phyloP scores from a whole-genome alignment of 2,888 invertebrate genomes.

The Caenorhabditis drosophilae region DNA sequence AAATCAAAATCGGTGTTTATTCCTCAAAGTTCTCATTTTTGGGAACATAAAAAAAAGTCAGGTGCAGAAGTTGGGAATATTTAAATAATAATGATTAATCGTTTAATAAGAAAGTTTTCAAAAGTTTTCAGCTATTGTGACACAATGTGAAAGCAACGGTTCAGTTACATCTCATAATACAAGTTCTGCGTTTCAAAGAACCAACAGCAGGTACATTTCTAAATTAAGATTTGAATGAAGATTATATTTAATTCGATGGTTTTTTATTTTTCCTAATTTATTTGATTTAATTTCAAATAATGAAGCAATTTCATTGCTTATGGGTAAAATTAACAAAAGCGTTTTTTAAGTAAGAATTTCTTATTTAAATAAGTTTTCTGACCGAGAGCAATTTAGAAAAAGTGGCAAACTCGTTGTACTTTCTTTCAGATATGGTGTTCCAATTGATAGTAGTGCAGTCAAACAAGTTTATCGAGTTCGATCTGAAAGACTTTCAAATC shows the following conservation, averaged over 20 bases:
- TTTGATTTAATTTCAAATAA: too few species aligned
- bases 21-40: too few species aligned
- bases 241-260: too few species aligned
- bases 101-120: not conserved
- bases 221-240: too few species aligned
- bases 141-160: constrained; percentile 51
- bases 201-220: constrained; percentile 56
- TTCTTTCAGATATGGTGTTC: constrained; percentile 64
- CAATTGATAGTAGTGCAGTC: constrained; percentile 64
- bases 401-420: too few species aligned
- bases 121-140: constrained; percentile 36
- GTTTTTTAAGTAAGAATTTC: too few species aligned
- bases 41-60: constrained; percentile 21
- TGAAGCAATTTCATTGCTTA: too few species aligned
- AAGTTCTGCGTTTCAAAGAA: constrained; percentile 43
- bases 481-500: constrained; percentile 53
- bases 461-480: constrained; percentile 67
- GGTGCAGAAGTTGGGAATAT: constrained; percentile 9
- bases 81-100: too few species aligned
- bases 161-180: constrained; percentile 49
- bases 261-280: too few species aligned
- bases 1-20: too few species aligned
- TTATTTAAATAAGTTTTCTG: too few species aligned
- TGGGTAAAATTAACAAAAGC: constrained; percentile 15
- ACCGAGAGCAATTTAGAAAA: too few species aligned